phyloP scores from a whole-genome alignment of 2,113 vertebrate species.

The Myxocyprinus asiaticus region DNA sequence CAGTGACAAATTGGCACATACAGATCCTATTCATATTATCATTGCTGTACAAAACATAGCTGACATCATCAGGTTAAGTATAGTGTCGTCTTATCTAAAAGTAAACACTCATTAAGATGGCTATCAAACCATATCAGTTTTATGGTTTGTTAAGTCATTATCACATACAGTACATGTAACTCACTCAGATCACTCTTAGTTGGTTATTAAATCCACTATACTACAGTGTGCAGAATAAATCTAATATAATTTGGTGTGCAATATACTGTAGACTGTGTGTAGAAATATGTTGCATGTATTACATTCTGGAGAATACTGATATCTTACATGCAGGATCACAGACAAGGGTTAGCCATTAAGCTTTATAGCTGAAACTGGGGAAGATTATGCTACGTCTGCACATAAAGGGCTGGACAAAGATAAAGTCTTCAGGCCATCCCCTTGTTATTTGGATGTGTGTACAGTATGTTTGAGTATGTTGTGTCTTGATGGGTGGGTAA shows the following conservation, averaged over 20 bases:
- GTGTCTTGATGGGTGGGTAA: slow-evolving; percentile 24
- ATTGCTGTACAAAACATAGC: too few relatives aligned
- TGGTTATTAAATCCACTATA: not conserved
- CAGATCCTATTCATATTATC: too few relatives aligned
- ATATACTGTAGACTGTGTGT: not conserved
- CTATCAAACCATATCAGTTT: not conserved
- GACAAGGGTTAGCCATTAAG: not conserved
- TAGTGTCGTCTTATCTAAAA: too few relatives aligned
- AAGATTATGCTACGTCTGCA: not conserved
- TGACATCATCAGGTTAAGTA: too few relatives aligned
- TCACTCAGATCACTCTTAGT: not conserved
- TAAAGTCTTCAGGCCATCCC: not conserved
- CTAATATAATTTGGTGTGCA: not conserved
- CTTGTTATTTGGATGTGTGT: not conserved
- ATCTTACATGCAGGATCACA: not conserved
- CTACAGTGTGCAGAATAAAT: not conserved
- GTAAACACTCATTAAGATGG: not conserved
- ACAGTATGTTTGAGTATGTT: slow-evolving; percentile 7
- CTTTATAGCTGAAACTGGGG: not conserved
- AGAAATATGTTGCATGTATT: not conserved
- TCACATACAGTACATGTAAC: not conserved
- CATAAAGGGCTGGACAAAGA: not conserved
- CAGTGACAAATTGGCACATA: too few relatives aligned
- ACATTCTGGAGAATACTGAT: not conserved
- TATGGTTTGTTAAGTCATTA: not conserved